Percentiles rank a stretch among this genome's conserved stretches.
Evolutionary conservation across 2,797 vertebrate species (phyloP).

Genomic region (Artibeus jamaicensis): DNA sequence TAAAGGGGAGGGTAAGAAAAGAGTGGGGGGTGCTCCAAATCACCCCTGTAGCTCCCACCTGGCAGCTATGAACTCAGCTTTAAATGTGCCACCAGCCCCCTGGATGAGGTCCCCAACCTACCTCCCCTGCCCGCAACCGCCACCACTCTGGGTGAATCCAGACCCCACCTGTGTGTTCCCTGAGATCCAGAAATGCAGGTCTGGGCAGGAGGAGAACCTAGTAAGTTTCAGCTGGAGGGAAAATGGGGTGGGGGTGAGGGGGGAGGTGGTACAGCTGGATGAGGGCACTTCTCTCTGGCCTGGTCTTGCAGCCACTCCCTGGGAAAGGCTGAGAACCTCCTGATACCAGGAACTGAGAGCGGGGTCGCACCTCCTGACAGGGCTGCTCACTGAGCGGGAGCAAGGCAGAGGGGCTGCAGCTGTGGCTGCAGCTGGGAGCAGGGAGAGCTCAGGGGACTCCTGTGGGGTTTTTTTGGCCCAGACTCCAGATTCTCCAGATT

Average conservation of each 20-base stretch:
- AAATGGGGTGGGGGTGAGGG: too few species aligned
- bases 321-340: neutral
- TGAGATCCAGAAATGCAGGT: neutral
- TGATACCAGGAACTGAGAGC: neutral
- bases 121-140: neutral
- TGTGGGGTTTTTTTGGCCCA: neutral
- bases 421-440: neutral
- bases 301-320: neutral
- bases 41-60: neutral
- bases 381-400: neutral
- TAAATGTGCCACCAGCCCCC: neutral
- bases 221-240: neutral
- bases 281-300: neutral
- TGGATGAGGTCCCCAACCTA: neutral
- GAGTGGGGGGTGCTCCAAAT: accelerated
- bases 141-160: neutral
- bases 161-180: neutral
- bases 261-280: neutral
- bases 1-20: neutral
- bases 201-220: neutral
- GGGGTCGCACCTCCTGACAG: too few species aligned
- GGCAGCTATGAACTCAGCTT: neutral
- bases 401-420: neutral
- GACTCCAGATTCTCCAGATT: neutral
- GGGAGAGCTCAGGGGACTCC: neutral